Conservation (phyloP, 2,797 vertebrate species). For the Malacoctenus gilli region DNA sequence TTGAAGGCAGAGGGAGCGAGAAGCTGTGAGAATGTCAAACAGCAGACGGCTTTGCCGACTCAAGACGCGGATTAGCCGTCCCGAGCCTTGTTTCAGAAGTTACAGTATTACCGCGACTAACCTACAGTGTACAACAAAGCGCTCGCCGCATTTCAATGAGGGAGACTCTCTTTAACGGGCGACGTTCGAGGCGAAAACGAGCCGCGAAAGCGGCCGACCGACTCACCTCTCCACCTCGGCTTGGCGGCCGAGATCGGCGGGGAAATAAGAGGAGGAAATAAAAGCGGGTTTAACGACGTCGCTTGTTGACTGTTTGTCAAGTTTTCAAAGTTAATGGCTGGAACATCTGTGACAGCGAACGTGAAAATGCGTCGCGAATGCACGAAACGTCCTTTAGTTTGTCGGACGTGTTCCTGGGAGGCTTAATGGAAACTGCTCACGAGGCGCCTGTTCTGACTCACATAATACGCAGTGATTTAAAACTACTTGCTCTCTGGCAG, state of each 20-base stretch:
- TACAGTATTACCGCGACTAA: constrained; percentile 32
- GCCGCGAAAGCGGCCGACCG: constrained; percentile 16
- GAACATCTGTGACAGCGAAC: constrained; percentile 39
- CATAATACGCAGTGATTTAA: constrained; percentile 37
- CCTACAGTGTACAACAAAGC: constrained; percentile 43
- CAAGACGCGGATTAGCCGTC: constrained; percentile 61
- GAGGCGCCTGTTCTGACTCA: constrained; percentile 24
- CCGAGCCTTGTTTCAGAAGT: constrained; percentile 55
- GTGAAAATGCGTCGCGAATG: constrained; percentile 18
- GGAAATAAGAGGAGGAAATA: background rate
- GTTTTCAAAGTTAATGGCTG: constrained; percentile 16
- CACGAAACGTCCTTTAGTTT: constrained; percentile 20
- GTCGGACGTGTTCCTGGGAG: constrained; percentile 19
- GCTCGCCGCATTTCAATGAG: constrained; percentile 45
- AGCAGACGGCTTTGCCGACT: constrained; percentile 62
- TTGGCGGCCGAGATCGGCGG: constrained; percentile 13
- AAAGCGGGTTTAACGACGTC: constrained; percentile 24
- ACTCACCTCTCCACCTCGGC: constrained; percentile 5
- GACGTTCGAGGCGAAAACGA: constrained; percentile 28
- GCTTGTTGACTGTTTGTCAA: constrained; percentile 18
- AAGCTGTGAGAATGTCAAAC: constrained; percentile 71
- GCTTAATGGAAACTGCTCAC: constrained; percentile 16
- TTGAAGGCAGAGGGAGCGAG: constrained; percentile 43
- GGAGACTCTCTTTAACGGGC: constrained; percentile 26
- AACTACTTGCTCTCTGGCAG: constrained; percentile 24